These are phyloP conservation scores for Fukomys damarensis DNA, from an alignment of 2,113 vertebrate genomes.

Conservation along the genomic window DNA sequence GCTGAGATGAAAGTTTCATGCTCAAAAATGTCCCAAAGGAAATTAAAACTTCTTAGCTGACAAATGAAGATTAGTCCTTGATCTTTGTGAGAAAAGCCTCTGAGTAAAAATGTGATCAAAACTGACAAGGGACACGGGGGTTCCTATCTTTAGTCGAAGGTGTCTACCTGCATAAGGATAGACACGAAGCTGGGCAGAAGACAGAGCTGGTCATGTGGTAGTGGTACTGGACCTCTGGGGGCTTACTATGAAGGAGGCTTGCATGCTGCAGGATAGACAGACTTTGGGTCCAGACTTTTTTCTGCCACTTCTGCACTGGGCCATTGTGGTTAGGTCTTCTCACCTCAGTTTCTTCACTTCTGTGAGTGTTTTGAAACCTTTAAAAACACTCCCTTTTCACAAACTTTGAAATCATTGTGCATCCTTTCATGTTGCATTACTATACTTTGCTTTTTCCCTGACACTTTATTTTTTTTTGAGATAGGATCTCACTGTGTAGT, in stretches of 20 bases:
- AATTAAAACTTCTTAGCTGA: conserved; percentile 48
- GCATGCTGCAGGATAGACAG: not conserved
- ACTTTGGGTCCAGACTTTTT: not conserved
- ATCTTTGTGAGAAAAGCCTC: not conserved
- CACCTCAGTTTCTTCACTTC: not conserved
- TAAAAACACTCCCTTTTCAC: not conserved
- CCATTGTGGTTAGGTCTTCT: not conserved
- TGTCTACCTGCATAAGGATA: not conserved
- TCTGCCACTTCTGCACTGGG: not conserved
- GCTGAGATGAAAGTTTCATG: conserved; percentile 49
- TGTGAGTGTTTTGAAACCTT: not conserved
- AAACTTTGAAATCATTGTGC: conserved; percentile 6
- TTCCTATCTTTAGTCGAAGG: not conserved
- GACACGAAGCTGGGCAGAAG: not conserved
- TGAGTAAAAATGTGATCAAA: conserved; percentile 23
- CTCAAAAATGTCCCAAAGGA: conserved; percentile 9
- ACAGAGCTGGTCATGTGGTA: not conserved
- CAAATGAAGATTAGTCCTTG: conserved; percentile 32
- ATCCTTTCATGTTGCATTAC: not conserved
- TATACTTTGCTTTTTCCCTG: not conserved
- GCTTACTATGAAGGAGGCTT: not conserved
- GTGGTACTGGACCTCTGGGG: not conserved
- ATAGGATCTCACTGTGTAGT: not conserved
- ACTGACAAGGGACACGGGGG: not conserved
- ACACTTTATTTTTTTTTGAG: not conserved